phyloP scores from a whole-genome alignment of 2,888 invertebrate species.

The Branchellion lobata region DNA sequence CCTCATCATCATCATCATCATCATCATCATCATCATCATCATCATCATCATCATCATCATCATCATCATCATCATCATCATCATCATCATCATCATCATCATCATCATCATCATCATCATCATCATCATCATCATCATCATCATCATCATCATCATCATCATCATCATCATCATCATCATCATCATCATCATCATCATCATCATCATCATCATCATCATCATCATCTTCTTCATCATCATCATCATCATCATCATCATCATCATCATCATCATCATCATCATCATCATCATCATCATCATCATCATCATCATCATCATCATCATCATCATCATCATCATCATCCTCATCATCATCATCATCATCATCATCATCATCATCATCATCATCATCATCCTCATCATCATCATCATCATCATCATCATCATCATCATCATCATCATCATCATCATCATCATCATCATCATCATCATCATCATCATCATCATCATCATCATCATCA shows the following conservation, averaged over 20 bases:
- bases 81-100: slow-evolving; percentile 39
- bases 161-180: slow-evolving; percentile 48
- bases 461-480: slow-evolving; percentile 26
- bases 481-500: slow-evolving; percentile 49
- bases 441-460: slow-evolving; percentile 25
- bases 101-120: slow-evolving; percentile 42
- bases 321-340: slow-evolving; percentile 39
- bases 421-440: slow-evolving; percentile 26
- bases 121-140: slow-evolving; percentile 39
- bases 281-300: slow-evolving; percentile 42
- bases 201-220: slow-evolving; percentile 49
- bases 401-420: slow-evolving; percentile 27
- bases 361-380: slow-evolving; percentile 38
- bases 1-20: slow-evolving; percentile 23
- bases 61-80: slow-evolving; percentile 36
- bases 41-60: slow-evolving; percentile 35
- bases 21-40: slow-evolving; percentile 34
- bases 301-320: slow-evolving; percentile 36
- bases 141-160: slow-evolving; percentile 39
- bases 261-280: slow-evolving; percentile 37
- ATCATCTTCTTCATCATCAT: slow-evolving; percentile 50
- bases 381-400: slow-evolving; percentile 35
- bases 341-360: slow-evolving; percentile 40
- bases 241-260: slow-evolving; percentile 38
- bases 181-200: slow-evolving; percentile 47